phyloP scores from a whole-genome alignment of 35 echinoderm and acorn worm species.

The Ptychodera flava region DNA sequence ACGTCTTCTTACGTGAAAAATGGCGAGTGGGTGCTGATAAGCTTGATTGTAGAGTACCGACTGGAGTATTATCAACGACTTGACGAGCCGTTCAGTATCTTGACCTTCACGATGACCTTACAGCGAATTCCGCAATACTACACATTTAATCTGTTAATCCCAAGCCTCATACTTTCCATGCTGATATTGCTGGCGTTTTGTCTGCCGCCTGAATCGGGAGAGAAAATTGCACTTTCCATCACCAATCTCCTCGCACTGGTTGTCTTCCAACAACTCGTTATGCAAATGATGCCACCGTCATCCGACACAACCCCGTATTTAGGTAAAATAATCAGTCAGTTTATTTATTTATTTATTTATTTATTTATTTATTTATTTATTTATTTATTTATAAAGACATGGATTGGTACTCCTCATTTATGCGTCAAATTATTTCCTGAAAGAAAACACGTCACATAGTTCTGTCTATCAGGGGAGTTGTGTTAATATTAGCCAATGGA shows the following conservation, averaged over 20 bases:
- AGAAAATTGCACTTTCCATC: conserved; percentile 21
- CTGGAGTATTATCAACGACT: conserved; percentile 33
- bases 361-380: too few relatives aligned
- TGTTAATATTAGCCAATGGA: too few relatives aligned
- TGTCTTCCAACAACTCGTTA: conserved; percentile 20
- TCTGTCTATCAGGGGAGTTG: too few relatives aligned
- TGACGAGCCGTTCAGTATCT: conserved; percentile 26
- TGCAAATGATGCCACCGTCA: conserved; percentile 5
- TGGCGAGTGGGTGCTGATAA: conserved; percentile 44
- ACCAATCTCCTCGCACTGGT: conserved; percentile 18
- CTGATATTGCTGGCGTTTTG: conserved; percentile 38
- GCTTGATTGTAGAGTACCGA: background rate
- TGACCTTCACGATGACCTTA: conserved; percentile 28
- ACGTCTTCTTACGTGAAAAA: conserved; percentile 41
- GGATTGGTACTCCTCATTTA: too few relatives aligned
- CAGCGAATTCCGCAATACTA: conserved; percentile 22
- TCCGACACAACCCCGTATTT: conserved; percentile 12
- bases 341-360: too few relatives aligned
- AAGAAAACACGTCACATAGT: too few relatives aligned
- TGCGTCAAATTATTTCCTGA: too few relatives aligned
- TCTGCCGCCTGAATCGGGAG: conserved; percentile 42
- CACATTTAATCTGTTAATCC: conserved; percentile 20
- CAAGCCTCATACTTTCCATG: conserved; percentile 25
- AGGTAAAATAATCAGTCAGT: conserved; percentile 20
- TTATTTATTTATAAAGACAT: too few relatives aligned